Percentiles rank a stretch among this genome's conserved stretches.
Conservation (phyloP, 2,888 invertebrate genomes). For the Mythimna vitellina region DNA sequence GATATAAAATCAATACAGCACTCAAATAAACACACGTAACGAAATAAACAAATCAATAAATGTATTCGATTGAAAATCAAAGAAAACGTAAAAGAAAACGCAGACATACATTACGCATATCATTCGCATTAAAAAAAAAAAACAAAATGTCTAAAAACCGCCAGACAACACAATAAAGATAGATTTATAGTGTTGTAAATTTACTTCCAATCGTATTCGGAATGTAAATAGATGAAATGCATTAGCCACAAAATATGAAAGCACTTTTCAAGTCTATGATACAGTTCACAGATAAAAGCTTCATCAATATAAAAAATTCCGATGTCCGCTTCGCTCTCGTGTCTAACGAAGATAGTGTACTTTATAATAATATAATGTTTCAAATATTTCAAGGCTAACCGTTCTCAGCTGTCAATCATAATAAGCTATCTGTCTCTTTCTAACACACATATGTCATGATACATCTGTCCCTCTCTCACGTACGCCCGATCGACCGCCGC, state of each 20-base stretch:
- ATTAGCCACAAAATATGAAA: slow-evolving; percentile 56
- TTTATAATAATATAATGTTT: slow-evolving; percentile 91
- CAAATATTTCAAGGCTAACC: slow-evolving; percentile 91
- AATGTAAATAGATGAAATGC: slow-evolving; percentile 56
- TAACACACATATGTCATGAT: slow-evolving; percentile 75
- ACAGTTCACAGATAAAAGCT: slow-evolving; percentile 56
- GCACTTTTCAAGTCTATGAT: slow-evolving; percentile 53
- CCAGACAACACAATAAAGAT: slow-evolving; percentile 43
- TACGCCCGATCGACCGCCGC: slow-evolving; percentile 85
- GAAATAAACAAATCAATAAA: background rate
- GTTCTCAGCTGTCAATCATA: slow-evolving; percentile 91
- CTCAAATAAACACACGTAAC: background rate
- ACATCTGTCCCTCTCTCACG: slow-evolving; percentile 77
- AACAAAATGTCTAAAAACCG: slow-evolving; percentile 22
- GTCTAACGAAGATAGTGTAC: slow-evolving; percentile 88
- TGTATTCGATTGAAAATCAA: background rate
- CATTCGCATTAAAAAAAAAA: slow-evolving; percentile 4
- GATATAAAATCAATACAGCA: too few relatives aligned
- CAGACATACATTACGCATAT: slow-evolving; percentile 7
- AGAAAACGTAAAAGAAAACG: background rate
- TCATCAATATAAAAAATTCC: slow-evolving; percentile 60
- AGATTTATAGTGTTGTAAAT: slow-evolving; percentile 52
- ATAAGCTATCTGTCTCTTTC: slow-evolving; percentile 88
- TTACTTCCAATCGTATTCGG: slow-evolving; percentile 41
- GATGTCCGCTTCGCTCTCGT: slow-evolving; percentile 83